Conservation (phyloP, 2,797 vertebrate genomes). For the Onychomys leucogaster region DNA sequence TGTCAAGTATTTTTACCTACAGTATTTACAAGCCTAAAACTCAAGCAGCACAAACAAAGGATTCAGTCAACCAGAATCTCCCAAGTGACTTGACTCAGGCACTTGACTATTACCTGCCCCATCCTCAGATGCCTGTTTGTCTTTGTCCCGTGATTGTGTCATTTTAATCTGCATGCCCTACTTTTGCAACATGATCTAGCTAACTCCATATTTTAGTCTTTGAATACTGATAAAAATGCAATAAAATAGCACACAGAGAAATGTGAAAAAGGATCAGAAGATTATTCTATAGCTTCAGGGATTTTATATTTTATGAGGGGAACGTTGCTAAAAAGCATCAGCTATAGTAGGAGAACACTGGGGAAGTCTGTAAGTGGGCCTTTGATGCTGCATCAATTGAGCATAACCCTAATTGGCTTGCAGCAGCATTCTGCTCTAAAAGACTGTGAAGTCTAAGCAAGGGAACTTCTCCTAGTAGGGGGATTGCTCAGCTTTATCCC, state of each 20-base stretch:
- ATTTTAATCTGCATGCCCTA: not conserved
- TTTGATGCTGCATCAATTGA: not conserved
- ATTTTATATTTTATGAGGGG: not conserved
- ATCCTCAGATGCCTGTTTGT: not conserved
- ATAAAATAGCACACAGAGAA: constrained; percentile 8
- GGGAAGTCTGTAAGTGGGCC: not conserved
- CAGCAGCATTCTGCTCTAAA: not conserved
- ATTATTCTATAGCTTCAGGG: not conserved
- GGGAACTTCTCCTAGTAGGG: not conserved
- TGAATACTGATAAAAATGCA: not conserved
- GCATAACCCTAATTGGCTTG: not conserved
- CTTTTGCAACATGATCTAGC: not conserved
- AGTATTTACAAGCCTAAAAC: constrained; percentile 52
- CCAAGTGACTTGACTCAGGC: not conserved
- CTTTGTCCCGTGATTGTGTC: not conserved
- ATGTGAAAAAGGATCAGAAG: not conserved
- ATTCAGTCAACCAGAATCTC: not conserved
- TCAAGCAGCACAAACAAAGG: constrained; percentile 10
- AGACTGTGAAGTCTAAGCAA: not conserved
- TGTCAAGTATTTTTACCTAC: constrained; percentile 54
- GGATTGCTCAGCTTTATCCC: not conserved
- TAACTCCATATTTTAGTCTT: not conserved
- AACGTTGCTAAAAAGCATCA: not conserved
- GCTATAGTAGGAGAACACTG: not conserved
- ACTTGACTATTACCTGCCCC: not conserved